Conservation (phyloP, 2,888 invertebrate genomes). For the Orchesellides sinensis region DNA sequence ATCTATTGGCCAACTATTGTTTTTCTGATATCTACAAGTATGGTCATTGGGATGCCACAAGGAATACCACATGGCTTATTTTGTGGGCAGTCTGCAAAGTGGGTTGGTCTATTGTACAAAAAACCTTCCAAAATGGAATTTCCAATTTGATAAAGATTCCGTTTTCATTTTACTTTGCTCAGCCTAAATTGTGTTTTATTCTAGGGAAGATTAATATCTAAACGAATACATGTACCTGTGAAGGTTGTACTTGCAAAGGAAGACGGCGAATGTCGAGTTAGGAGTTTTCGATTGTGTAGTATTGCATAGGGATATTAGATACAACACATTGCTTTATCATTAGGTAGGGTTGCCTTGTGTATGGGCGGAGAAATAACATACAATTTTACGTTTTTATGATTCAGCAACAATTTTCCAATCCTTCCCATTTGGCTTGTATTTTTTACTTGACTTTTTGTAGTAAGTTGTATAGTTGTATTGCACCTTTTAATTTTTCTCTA, state of each 20-base stretch:
- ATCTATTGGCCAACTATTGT: not conserved
- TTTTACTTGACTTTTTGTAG: conserved; percentile 22
- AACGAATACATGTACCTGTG: not conserved
- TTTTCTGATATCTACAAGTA: not conserved
- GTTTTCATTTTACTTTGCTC: not conserved
- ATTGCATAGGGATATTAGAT: not conserved
- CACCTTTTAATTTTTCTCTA: too few species aligned
- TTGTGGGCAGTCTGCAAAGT: conserved; percentile 28
- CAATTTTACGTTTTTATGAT: conserved; percentile 57
- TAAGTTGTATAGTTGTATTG: not conserved
- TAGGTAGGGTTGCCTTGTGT: not conserved
- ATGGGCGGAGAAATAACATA: conserved; percentile 56
- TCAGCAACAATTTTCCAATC: conserved; percentile 55
- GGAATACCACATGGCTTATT: not conserved
- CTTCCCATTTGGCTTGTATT: conserved; percentile 45
- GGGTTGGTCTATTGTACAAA: not conserved
- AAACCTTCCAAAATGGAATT: not conserved
- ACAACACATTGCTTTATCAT: not conserved
- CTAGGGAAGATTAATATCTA: not conserved
- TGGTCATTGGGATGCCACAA: not conserved
- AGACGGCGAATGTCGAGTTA: not conserved
- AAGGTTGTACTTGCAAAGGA: not conserved
- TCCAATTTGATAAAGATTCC: conserved; percentile 21
- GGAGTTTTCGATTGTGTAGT: conserved; percentile 2
- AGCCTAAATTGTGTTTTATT: conserved; percentile 30